Evolutionary conservation across 2,888 invertebrate species (phyloP), one percentile per base, ranked within the genome.

Genomic region (Polydesmus complanatus): DNA sequence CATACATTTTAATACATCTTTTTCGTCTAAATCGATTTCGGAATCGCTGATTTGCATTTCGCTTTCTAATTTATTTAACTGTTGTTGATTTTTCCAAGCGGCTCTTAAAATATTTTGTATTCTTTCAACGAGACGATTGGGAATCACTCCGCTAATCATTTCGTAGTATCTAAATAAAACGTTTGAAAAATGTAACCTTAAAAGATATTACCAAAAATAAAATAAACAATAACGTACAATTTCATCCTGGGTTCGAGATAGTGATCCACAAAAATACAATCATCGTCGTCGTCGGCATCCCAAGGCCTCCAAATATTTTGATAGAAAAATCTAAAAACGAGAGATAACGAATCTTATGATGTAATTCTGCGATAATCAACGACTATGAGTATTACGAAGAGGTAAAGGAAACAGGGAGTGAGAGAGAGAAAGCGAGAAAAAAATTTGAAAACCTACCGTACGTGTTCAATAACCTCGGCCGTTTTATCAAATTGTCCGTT

Each of bases 291-390:
- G 25, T 66, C 64, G 27, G 61, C 64, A 63, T 68, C 68, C 68
- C 68, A 68, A n/a, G 68, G 68, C 19, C 67, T 62, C 65, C 66
- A 65, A 8, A 68, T 50, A 55, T 65, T 57, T 11, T 65, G 60
- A 50, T 62, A 65, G 57, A 67, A 68, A 60, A 68, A 66, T 27
- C 67, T 65, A 50, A 18, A 52, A 58, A 49, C 5, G 21, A 14
- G 14, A 37, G 37, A 37, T 14, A 5, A 14, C 14, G 5, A 37
- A 5, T 8, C 37, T 37, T 37, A 37, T 8, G 8, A 37, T n/a
- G n/a, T n/a, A n/a, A n/a, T n/a, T n/a, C n/a, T n/a, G n/a, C n/a
- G n/a, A n/a, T n/a, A n/a, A n/a, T n/a, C n/a, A n/a, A n/a, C n/a
- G n/a, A n/a, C n/a, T n/a, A n/a, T n/a, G n/a, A n/a, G n/a, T n/a